These are phyloP conservation scores for Chloroclysta siterata DNA, from an alignment of 2,888 invertebrate species.

Conservation along the genomic window DNA sequence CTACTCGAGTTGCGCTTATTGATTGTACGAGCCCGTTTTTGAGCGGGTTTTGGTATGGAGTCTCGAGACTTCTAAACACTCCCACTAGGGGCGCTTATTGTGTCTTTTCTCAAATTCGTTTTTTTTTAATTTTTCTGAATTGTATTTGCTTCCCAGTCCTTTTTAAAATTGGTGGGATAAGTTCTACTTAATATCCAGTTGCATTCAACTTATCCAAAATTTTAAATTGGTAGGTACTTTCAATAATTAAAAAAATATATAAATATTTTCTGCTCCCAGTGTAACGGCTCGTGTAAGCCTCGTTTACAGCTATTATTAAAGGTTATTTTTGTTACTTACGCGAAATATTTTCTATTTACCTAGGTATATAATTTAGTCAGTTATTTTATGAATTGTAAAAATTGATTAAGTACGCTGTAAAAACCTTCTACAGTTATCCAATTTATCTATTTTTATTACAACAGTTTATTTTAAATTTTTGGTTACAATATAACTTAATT, in stretches of 20 bases:
- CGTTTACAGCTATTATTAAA: slow-evolving; percentile 41
- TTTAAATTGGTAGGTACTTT: too few relatives aligned
- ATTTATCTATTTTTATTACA: slow-evolving; percentile 24
- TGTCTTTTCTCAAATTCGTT: too few relatives aligned
- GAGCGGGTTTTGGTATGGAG: too few relatives aligned
- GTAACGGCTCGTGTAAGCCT: slow-evolving; percentile 4
- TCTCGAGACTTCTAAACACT: too few relatives aligned
- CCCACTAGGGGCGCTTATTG: too few relatives aligned
- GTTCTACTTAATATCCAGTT: too few relatives aligned
- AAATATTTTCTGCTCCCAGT: not conserved
- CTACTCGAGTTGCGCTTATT: too few relatives aligned
- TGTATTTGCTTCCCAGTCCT: too few relatives aligned
- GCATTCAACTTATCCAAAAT: too few relatives aligned
- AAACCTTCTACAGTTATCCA: slow-evolving; percentile 26
- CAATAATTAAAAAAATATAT: not conserved
- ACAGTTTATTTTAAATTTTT: slow-evolving; percentile 23
- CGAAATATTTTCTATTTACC: slow-evolving; percentile 22
- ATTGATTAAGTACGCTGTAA: slow-evolving; percentile 34
- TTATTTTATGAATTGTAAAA: slow-evolving; percentile 34
- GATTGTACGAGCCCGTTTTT: too few relatives aligned
- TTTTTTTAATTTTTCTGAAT: too few relatives aligned
- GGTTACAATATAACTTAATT: slow-evolving; percentile 23
- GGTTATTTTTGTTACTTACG: slow-evolving; percentile 18
- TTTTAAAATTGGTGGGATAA: too few relatives aligned
- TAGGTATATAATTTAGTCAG: slow-evolving; percentile 24